phyloP scores from a whole-genome alignment of 1,140 invertebrate genomes.

The Meteorus sp. region DNA sequence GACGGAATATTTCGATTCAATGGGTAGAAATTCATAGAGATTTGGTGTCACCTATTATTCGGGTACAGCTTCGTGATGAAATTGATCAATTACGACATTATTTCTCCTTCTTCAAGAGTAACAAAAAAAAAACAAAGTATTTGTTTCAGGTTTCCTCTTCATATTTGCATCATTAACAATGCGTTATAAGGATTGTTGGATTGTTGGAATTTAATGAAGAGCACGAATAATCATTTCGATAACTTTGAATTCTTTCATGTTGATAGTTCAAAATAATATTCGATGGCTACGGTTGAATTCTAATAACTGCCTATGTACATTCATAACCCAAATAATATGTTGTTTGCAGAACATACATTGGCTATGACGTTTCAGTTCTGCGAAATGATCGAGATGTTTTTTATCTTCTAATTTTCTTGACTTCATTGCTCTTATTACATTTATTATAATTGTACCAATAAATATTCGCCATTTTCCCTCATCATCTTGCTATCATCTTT shows the following conservation, averaged over 20 bases:
- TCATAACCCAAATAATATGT: conserved; percentile 27
- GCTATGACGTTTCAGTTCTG: conserved; percentile 46
- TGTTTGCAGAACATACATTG: conserved; percentile 29
- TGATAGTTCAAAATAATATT: conserved; percentile 40
- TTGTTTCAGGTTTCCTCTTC: too few species aligned
- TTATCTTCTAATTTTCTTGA: conserved; percentile 34
- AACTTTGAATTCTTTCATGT: conserved; percentile 37
- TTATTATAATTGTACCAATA: conserved; percentile 53
- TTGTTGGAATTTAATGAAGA: too few species aligned
- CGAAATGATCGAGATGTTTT: conserved; percentile 47
- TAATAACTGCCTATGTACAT: conserved; percentile 44
- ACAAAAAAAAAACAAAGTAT: too few species aligned
- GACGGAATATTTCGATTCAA: too few species aligned
- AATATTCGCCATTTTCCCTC: conserved; percentile 44
- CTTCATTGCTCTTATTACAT: conserved; percentile 43
- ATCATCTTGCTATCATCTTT: not conserved
- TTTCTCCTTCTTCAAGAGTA: too few species aligned
- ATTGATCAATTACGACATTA: too few species aligned
- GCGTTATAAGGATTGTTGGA: too few species aligned
- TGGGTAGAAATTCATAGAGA: too few species aligned
- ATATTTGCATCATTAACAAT: too few species aligned
- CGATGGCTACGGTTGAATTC: conserved; percentile 38
- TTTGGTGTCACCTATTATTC: too few species aligned
- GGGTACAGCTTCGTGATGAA: too few species aligned
- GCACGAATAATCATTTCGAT: too few species aligned